These are phyloP conservation scores for Rotaria sp. DNA, from an alignment of 2,888 invertebrate species.

Conservation along the genomic window DNA sequence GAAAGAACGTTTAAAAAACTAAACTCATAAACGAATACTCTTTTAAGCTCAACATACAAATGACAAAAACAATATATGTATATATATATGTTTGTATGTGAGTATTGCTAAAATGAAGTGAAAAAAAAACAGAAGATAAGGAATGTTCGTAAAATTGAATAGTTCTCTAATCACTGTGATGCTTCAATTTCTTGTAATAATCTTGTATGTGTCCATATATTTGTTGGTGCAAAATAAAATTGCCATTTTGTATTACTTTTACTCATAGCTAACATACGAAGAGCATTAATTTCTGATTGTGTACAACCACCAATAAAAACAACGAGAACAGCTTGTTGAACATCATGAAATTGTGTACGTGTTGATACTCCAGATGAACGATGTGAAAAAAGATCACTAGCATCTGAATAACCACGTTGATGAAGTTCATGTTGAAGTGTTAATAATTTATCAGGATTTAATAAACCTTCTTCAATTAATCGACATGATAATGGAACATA, in stretches of 20 bases:
- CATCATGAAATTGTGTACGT: neutral
- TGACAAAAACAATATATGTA: neutral
- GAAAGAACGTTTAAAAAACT: too few species aligned
- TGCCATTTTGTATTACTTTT: neutral
- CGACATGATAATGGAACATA: constrained; percentile 29
- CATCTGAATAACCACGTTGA: constrained; percentile 16
- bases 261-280: neutral
- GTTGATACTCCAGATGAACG: neutral
- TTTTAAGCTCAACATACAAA: neutral
- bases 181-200: constrained; percentile 16
- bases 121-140: neutral
- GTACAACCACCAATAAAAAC: constrained; percentile 30
- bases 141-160: neutral
- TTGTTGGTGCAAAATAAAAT: constrained; percentile 29
- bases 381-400: neutral
- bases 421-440: neutral
- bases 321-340: neutral
- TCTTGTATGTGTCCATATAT: constrained; percentile 3
- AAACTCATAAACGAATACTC: neutral
- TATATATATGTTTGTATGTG: neutral
- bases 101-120: neutral
- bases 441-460: neutral
- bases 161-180: neutral
- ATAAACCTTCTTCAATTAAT: neutral
- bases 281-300: constrained; percentile 16